Evolutionary conservation across 2,888 invertebrate species (phyloP), one percentile per base, ranked within the genome.

Genomic region (Gisinianus flammeolus): DNA sequence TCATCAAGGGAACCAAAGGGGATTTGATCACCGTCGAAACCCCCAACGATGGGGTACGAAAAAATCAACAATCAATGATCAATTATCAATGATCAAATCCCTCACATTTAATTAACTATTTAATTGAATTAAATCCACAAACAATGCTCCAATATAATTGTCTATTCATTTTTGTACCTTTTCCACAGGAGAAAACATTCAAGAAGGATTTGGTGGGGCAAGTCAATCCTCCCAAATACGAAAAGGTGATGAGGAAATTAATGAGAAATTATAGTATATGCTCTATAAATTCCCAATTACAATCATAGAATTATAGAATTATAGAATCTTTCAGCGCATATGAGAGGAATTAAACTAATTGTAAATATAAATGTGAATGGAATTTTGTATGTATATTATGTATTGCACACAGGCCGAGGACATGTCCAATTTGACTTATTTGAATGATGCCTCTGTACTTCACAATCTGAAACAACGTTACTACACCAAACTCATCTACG

Each of bases 381-480:
- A n/a, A n/a, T n/a, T n/a, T n/a, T n/a, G n/a, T n/a, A n/a, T n/a
- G n/a, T n/a, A n/a, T n/a, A n/a, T n/a, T n/a, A n/a, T n/a, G n/a
- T n/a, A n/a, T n/a, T n/a, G 97, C 97, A 92, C 91, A 92, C n/a
- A 97, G 92, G 91, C 92, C 90, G 97, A 97, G 91, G 97, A 97
- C 90, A 98, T 97, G 96, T 96, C 96, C 86, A 96, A 96, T 90
- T 93, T 97, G 93, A 97, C 97, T 89, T 97, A 97, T 91, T 93
- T 97, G 90, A 97, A 97, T 91, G 97, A 97, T 90, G 97, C 97
- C 90, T 96, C 97, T 88, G 97, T 97, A 88, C 93, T 98, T 89
- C 94, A 97, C 92, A 98, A 97, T 91, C 93, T 97, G 91, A 96
- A 96, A 91, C 94, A 96, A 91, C 93, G 97, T 92, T 97, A 97